Percentiles rank a stretch among this genome's conserved stretches.
Evolutionary conservation across 2,113 vertebrate species (phyloP).

Genomic region (Lathamus discolor): DNA sequence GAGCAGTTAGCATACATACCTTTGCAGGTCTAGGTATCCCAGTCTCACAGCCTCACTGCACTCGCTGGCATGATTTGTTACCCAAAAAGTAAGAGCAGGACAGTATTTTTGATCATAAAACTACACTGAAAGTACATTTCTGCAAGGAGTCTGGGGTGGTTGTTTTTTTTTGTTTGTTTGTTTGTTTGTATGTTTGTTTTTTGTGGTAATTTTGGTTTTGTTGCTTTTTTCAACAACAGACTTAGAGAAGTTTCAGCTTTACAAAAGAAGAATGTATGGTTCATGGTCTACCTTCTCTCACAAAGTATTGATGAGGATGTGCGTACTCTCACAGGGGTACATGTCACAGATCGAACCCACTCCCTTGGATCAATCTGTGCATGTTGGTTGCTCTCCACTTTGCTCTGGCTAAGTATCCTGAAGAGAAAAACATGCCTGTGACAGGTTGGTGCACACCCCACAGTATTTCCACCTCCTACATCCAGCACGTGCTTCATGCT

Average conservation of each 20-base stretch:
- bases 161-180: no score
- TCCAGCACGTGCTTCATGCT: fast-evolving
- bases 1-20: neutral
- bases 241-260: neutral
- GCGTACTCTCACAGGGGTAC: neutral
- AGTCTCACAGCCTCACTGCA: neutral
- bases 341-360: no score
- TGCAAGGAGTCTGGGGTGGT: neutral
- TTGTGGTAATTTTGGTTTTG: neutral
- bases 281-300: neutral
- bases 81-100: neutral
- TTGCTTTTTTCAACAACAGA: neutral
- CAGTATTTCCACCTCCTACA: neutral
- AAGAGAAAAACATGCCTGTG: neutral
- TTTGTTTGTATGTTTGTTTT: neutral
- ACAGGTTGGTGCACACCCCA: neutral
- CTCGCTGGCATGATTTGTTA: neutral
- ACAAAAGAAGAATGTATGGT: neutral
- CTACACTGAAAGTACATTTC: neutral
- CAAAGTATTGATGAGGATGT: neutral
- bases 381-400: neutral
- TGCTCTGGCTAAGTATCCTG: neutral
- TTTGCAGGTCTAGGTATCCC: neutral
- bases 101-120: neutral
- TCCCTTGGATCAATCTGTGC: neutral